A percentile compares a stretch with the other conserved stretches of the same genome.
Evolutionary conservation across 2,113 vertebrate species (phyloP).

Genomic region (rat (Rattus norvegicus)): GRCr8 NC_086019.1:50524501-50525000

Average conservation of each 20-base stretch:
- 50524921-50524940: neutral
- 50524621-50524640: neutral
- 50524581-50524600: neutral
- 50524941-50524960: neutral
- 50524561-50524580: neutral
- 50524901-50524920: neutral
- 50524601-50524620: neutral
- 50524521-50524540: neutral
- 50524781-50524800: neutral
- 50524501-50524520: neutral
- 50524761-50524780: neutral
- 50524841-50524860: neutral
- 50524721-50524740: neutral
- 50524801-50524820: neutral
- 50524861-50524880: neutral
- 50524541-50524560: neutral
- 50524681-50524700: neutral
- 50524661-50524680: neutral
- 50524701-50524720: neutral
- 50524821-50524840: neutral
- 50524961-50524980: neutral
- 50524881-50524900: neutral
- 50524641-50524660: neutral
- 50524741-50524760: neutral
- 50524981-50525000: neutral